Percentiles rank a stretch among this genome's conserved stretches.
Conservation (phyloP, 2,888 invertebrate species). For the Dasypogon diadema region DNA sequence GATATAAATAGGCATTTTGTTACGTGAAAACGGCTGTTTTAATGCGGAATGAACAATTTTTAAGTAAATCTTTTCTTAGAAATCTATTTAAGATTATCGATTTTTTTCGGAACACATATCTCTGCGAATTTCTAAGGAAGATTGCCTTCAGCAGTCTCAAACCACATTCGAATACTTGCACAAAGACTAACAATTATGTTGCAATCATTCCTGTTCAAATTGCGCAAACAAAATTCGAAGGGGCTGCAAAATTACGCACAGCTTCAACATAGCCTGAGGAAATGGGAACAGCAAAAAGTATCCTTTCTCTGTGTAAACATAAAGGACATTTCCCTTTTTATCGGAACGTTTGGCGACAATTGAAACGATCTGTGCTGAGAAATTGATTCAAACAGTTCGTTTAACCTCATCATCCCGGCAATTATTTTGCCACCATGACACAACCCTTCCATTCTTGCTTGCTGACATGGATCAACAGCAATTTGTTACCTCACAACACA, state of each 20-base stretch:
- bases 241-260: conserved; percentile 11
- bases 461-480: background rate
- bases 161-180: background rate
- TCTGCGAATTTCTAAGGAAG: too few relatives aligned
- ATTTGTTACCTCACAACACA: background rate
- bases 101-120: too few relatives aligned
- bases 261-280: background rate
- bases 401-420: conserved; percentile 37
- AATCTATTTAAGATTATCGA: too few relatives aligned
- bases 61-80: too few relatives aligned
- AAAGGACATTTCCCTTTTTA: background rate
- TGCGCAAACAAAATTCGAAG: background rate
- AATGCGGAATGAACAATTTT: too few relatives aligned
- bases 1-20: background rate
- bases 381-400: conserved; percentile 39
- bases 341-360: conserved; percentile 16
- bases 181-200: background rate
- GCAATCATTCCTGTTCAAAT: background rate
- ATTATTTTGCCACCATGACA: conserved; percentile 33
- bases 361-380: conserved; percentile 20
- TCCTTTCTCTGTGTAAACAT: conserved; percentile 26
- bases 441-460: conserved; percentile 26
- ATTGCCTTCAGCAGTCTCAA: too few relatives aligned
- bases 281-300: conserved; percentile 22
- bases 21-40: too few relatives aligned